These are phyloP conservation scores for Zhuqinia jingwanae DNA, from an alignment of 2,888 invertebrate genomes.

Conservation along the genomic window DNA sequence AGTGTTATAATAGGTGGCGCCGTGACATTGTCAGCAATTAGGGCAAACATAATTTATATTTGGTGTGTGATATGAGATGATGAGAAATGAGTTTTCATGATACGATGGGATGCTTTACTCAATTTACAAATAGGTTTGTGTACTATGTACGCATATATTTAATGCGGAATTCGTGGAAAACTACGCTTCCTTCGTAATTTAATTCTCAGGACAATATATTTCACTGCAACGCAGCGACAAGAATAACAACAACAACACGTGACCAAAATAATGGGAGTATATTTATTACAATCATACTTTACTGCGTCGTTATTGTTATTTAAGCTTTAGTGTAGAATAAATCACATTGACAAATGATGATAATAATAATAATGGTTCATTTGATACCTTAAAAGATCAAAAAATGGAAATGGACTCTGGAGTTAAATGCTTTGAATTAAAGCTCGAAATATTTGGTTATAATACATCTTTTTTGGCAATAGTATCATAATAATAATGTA, in stretches of 20 bases:
- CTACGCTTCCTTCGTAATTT: not conserved
- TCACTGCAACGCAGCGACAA: conserved; percentile 22
- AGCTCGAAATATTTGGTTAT: too few species aligned
- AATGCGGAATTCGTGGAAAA: conserved; percentile 1
- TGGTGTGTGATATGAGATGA: not conserved
- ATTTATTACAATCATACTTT: not conserved
- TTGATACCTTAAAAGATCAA: conserved; percentile 2
- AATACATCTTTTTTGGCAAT: too few species aligned
- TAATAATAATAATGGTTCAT: too few species aligned
- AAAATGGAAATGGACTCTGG: too few species aligned
- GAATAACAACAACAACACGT: not conserved
- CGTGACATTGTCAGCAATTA: conserved; percentile 39
- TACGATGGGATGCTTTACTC: not conserved
- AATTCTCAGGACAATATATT: conserved; percentile 5
- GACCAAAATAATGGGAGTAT: not conserved
- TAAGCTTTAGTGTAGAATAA: too few species aligned
- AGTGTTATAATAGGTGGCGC: not conserved
- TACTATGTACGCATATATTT: too few species aligned
- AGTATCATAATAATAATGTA: too few species aligned
- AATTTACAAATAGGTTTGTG: not conserved
- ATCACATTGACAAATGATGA: too few species aligned
- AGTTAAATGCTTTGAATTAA: too few species aligned
- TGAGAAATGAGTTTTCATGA: too few species aligned
- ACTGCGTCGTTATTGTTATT: not conserved
- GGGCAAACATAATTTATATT: conserved; percentile 40